phyloP scores from a whole-genome alignment of 2,888 invertebrate species.

The Agrochola lychnidis region DNA sequence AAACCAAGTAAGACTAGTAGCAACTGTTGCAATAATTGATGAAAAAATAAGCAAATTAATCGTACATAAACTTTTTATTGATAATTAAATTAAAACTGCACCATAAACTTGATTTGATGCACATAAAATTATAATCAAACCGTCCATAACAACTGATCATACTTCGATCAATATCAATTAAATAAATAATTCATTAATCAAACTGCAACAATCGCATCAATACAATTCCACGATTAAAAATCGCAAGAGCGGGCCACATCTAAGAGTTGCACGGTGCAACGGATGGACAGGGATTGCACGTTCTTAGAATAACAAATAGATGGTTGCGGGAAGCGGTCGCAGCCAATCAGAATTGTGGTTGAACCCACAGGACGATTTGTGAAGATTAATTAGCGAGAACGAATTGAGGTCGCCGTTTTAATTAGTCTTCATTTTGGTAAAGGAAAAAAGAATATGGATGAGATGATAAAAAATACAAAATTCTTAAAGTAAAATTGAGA shows the following conservation, averaged over 20 bases:
- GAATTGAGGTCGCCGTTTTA: constrained; percentile 64
- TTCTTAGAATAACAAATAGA: constrained; percentile 82
- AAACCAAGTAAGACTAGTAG: neutral
- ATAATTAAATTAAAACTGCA: constrained; percentile 44
- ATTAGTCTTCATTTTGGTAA: constrained; percentile 57
- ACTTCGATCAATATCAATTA: constrained; percentile 46
- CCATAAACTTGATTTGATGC: constrained; percentile 34
- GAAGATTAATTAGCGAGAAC: constrained; percentile 83
- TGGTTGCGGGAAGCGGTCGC: constrained; percentile 73
- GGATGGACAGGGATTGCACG: constrained; percentile 82
- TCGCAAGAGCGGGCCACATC: constrained; percentile 66
- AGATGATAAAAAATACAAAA: constrained; percentile 43
- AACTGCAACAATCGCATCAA: constrained; percentile 51
- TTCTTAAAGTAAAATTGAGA: constrained; percentile 25
- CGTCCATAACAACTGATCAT: constrained; percentile 42
- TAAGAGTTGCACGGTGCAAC: constrained; percentile 79
- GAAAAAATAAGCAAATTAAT: constrained; percentile 26
- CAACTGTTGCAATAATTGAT: constrained; percentile 7
- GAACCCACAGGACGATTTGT: constrained; percentile 75
- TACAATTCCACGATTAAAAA: constrained; percentile 61
- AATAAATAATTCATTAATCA: constrained; percentile 69
- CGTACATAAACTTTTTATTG: constrained; percentile 19
- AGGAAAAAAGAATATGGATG: constrained; percentile 46
- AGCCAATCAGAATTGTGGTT: constrained; percentile 79
- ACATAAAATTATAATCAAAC: constrained; percentile 44